A percentile compares a stretch with the other conserved stretches of the same genome.
Evolutionary conservation across 2,888 invertebrate species (phyloP).

Genomic region (Sesamia inferens): DNA sequence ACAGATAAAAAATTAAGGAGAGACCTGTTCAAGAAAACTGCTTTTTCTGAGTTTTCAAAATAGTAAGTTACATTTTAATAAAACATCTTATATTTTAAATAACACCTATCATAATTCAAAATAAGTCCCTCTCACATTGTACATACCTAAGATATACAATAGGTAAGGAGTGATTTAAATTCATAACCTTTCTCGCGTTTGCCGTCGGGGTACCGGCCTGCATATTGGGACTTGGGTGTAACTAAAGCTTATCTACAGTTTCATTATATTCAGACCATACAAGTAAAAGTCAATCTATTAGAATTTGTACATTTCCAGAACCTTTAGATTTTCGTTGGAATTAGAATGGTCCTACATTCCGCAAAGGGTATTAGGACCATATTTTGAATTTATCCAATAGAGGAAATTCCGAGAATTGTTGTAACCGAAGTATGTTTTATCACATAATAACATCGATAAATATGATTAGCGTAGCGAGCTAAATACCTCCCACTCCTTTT

Average conservation of each 20-base stretch:
- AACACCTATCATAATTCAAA: no score
- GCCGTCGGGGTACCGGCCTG: slow-evolving; percentile 17
- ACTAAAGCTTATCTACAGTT: slow-evolving; percentile 4
- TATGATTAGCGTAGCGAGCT: slow-evolving; percentile 16
- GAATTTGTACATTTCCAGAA: slow-evolving; percentile 14
- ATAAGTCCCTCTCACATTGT: background rate
- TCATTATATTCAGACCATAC: slow-evolving; percentile 45
- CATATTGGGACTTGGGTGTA: slow-evolving; percentile 31
- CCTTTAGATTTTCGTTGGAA: slow-evolving; percentile 25
- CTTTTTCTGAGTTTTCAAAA: no score
- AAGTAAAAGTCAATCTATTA: slow-evolving; percentile 48
- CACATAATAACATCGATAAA: slow-evolving; percentile 22
- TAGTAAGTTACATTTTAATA: no score
- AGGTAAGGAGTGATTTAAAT: background rate
- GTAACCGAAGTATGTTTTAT: slow-evolving; percentile 16
- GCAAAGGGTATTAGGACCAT: slow-evolving; percentile 24
- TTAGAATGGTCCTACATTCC: slow-evolving; percentile 13
- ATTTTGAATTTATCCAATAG: slow-evolving; percentile 7
- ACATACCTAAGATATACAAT: background rate
- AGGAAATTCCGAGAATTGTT: slow-evolving; percentile 13
- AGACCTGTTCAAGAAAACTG: no score
- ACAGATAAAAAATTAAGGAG: no score
- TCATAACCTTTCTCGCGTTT: slow-evolving; percentile 29
- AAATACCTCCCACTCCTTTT: slow-evolving; percentile 22
- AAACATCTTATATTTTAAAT: background rate